phyloP scores from a whole-genome alignment of 2,797 vertebrate species.

The Poecilia wingei region DNA sequence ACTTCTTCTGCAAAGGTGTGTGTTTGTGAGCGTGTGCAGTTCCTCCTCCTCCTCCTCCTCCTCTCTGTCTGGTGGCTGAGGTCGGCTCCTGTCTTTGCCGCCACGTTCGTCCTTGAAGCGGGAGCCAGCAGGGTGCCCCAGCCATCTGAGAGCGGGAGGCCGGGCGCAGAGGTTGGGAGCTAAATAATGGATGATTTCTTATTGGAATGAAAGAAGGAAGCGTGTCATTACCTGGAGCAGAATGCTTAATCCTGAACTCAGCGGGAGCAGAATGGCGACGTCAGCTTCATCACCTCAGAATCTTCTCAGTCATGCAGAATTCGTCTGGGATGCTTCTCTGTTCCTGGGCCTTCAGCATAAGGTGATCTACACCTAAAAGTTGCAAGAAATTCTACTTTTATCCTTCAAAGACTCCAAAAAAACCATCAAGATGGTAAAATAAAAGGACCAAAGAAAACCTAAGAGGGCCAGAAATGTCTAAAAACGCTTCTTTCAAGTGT shows the following conservation, averaged over 20 bases:
- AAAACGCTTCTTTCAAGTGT: neutral
- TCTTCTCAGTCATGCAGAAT: neutral
- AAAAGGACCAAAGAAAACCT: neutral
- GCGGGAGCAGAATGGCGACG: neutral
- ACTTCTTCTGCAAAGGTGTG: conserved; percentile 56
- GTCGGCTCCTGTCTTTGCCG: conserved; percentile 70
- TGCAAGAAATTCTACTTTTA: neutral
- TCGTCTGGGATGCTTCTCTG: neutral
- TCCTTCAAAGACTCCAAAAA: neutral
- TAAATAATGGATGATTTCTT: conserved; percentile 84
- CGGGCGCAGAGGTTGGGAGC: conserved; percentile 75
- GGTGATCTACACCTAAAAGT: conserved; percentile 26
- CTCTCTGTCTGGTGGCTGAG: conserved; percentile 64
- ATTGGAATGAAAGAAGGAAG: conserved; percentile 76
- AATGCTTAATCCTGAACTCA: conserved; percentile 54
- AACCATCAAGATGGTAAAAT: neutral
- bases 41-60: conserved; percentile 44
- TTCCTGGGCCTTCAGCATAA: conserved; percentile 42
- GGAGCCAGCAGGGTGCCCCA: conserved; percentile 77
- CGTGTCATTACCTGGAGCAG: conserved; percentile 70
- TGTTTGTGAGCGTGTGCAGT: conserved; percentile 7
- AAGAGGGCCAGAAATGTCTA: neutral
- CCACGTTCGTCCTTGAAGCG: conserved; percentile 83
- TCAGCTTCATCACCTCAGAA: neutral
- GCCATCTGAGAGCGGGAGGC: conserved; percentile 52